Conservation (phyloP, 2,113 vertebrate genomes). For the Pleuronectes platessa region DNA sequence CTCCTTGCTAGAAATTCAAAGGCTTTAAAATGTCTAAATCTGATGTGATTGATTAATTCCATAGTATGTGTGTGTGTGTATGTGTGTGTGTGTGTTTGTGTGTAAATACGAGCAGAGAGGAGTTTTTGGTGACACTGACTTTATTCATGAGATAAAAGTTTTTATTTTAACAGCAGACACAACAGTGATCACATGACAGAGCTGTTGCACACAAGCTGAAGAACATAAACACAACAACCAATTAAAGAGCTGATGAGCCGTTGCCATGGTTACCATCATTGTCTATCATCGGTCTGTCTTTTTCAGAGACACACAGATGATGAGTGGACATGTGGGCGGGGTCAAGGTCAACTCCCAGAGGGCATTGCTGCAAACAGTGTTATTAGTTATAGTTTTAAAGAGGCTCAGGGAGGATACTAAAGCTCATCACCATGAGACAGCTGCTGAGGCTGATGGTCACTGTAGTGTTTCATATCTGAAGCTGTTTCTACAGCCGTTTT, state of each 20-base stretch:
- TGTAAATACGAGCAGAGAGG: neutral
- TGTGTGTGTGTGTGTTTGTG: neutral
- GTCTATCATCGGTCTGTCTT: neutral
- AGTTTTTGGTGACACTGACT: slow-evolving; percentile 38
- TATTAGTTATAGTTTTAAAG: no score
- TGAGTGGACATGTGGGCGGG: neutral
- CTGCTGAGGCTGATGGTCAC: no score
- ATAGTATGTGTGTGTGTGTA: no score
- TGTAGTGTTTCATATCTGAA: no score
- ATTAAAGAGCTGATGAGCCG: slow-evolving; percentile 47
- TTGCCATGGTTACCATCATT: neutral
- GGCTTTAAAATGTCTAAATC: no score
- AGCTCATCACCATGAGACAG: no score
- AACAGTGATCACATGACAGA: slow-evolving; percentile 29
- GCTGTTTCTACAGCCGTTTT: no score
- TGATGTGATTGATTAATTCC: no score
- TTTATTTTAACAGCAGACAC: slow-evolving; percentile 39
- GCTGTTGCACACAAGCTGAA: slow-evolving; percentile 35
- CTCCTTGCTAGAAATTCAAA: no score
- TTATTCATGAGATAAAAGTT: slow-evolving; percentile 52
- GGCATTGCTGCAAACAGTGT: neutral
- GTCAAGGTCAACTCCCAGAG: slow-evolving; percentile 12
- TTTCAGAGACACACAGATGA: neutral
- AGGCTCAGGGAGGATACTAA: no score
- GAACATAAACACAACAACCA: slow-evolving; percentile 51